phyloP scores from a whole-genome alignment of 2,797 vertebrate genomes.

The Neosilurus hyrtlii region DNA sequence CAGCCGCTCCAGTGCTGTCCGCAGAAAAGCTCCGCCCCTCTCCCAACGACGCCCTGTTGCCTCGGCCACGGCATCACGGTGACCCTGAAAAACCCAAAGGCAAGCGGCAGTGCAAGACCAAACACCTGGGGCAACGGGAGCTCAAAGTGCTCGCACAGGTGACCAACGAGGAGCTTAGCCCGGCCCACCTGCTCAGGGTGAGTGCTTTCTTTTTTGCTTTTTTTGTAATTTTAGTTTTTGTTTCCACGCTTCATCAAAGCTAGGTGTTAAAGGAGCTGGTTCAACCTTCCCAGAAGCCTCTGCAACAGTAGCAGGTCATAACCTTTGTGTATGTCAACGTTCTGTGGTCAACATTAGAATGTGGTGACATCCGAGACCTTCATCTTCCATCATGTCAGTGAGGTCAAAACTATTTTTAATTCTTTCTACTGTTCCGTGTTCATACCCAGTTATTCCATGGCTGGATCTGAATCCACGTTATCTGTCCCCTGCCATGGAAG shows the following conservation, averaged over 20 bases:
- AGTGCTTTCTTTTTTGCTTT: constrained; percentile 11
- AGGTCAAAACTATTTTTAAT: too few species aligned
- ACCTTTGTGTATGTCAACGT: too few species aligned
- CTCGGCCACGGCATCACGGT: constrained; percentile 84
- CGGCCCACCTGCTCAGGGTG: constrained; percentile 79
- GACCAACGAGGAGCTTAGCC: constrained; percentile 80
- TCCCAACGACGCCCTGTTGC: constrained; percentile 72
- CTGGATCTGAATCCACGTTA: too few species aligned
- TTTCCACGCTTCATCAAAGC: constrained; percentile 9
- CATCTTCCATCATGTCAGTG: too few species aligned
- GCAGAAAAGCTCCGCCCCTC: constrained; percentile 66
- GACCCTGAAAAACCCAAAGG: constrained; percentile 96
- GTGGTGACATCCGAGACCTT: too few species aligned
- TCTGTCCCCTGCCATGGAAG: too few species aligned
- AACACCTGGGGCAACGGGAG: constrained; percentile 90
- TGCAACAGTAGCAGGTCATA: too few species aligned
- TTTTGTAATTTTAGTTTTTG: background rate
- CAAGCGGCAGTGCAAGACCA: constrained; percentile 98
- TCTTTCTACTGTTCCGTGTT: too few species aligned
- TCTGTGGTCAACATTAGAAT: too few species aligned
- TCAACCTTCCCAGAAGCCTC: too few species aligned
- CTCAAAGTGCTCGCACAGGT: constrained; percentile 70
- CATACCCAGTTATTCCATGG: too few species aligned
- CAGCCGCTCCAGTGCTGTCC: constrained; percentile 74
- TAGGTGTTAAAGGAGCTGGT: background rate